Base-by-base conservation (phyloP, 2,113 vertebrate genomes). In the Cyanoderma ruficeps region DNA sequence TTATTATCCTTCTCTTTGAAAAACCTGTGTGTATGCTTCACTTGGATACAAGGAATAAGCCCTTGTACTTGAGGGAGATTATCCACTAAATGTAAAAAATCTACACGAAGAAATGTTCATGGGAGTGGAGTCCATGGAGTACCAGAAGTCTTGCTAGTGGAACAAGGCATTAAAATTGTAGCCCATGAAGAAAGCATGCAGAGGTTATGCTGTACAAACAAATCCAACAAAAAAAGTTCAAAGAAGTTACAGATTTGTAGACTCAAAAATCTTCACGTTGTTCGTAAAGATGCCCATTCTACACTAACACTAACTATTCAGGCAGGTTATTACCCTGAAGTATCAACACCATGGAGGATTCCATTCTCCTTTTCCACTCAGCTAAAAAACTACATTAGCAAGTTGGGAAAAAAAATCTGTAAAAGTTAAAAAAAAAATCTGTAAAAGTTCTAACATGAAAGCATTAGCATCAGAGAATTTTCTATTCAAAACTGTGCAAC, bases 51-150 rank as follows among this genome's bases (percentile, higher is more conserved):
- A 42, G 6, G 30, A 46, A 37, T 14, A 69, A 80, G 41, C 8
- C 11, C 31, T 76, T 75, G 61, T 39, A 72, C 52, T 50, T 76
- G 47, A 70, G 46, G 35, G 39, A 78, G 6, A 57, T 33, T 24
- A 87, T 28, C 37, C 52, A 39, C 13, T 37, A 3, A 24, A 50
- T 7, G 16, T 11, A 39, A 75, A 77, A 46, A 85, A 20, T 21
- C 6, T 17, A 39, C 9, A 47, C 6, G 5, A 41, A 0, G 5
- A 56, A 41, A 9, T 9, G 6, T 46, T 56, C 33, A 31, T 1
- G 61, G 35, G 44, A 55, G 10, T 12, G 33, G 3, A 86, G 35
- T 18, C 52, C 23, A 42, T 13, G 12, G 33, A 90, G 33, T 13
- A 44, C 31, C 39, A 27, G 31, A 64, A 65, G 33, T 37, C 25